These are phyloP conservation scores for Brachyhypopomus gauderio DNA, from an alignment of 2,113 vertebrate species.

Conservation along the genomic window DNA sequence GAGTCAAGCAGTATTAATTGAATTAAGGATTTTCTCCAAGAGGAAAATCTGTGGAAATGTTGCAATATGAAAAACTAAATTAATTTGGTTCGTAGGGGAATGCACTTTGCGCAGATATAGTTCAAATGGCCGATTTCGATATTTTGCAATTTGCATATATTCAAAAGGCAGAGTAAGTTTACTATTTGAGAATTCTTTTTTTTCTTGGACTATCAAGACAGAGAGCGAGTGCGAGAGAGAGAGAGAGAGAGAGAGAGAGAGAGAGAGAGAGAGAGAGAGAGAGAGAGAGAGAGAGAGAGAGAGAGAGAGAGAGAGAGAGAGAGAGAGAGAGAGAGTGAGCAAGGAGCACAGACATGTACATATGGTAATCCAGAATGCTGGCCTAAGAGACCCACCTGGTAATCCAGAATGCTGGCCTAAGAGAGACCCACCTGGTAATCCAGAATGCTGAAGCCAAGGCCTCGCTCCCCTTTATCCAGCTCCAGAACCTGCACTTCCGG, in stretches of 20 bases:
- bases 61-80: not conserved
- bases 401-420: slow-evolving; percentile 89
- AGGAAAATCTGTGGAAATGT: slow-evolving; percentile 16
- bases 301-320: not conserved
- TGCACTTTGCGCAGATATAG: not conserved
- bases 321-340: not conserved
- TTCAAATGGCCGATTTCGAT: not conserved
- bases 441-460: slow-evolving; percentile 96
- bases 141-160: not conserved
- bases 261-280: not conserved
- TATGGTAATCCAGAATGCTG: slow-evolving; percentile 65
- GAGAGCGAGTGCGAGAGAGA: no score
- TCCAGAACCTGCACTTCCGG: slow-evolving; percentile 82
- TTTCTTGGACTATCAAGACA: no score
- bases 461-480: slow-evolving; percentile 84
- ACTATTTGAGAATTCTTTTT: not conserved
- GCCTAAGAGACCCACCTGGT: slow-evolving; percentile 80
- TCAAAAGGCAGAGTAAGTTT: not conserved
- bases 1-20: slow-evolving; percentile 41
- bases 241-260: not conserved
- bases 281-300: not conserved
- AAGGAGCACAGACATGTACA: no score
- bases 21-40: not conserved
- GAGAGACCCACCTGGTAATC: slow-evolving; percentile 89
- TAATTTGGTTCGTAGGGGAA: not conserved